Base-by-base conservation (phyloP, 2,113 vertebrate species). In the Percina caprodes region DNA sequence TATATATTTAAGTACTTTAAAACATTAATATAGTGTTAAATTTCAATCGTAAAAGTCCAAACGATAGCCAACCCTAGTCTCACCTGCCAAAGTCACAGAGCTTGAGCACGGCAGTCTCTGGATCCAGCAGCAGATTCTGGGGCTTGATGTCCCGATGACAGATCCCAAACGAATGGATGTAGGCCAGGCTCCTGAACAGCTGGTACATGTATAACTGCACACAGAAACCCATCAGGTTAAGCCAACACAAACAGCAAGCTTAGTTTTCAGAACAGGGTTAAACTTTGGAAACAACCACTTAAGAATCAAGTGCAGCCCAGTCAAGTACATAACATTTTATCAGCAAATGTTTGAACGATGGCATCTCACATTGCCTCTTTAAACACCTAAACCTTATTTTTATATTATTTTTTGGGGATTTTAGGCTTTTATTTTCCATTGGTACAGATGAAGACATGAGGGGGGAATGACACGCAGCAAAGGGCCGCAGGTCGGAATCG, bases 71-170 rank as follows among this genome's bases (percentile, higher is more conserved):
- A 30, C 30, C 30, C 30, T 30, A 30, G 4, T 49, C 95, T 95
- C 90, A 99, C 98, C 98, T 99, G 96, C 98, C 98, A 2, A 99
- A 99, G 93, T 99, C 98, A 23, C 98, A 99, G 81, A 99, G 97
- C 91, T 99, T 99, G 88, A 99, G 97, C 74, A 99, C 97, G 60
- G 98, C 98, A n/a, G 98, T 99, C 94, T 99, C 98, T 33, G 98
- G 98, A 88, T 99, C 98, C 94, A 99, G 95, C 93, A 99, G 97
- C 93, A 99, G 96, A 92, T 99, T 99, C 95, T 99, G 98, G 88
- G 98, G 98, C 96, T 99, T 99, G 94, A 99, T 99, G 96, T 99
- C 98, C 93, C 98, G 97, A 95, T 99, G 98, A 93, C 98, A 99
- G 93, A 99, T 99, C 90, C 98, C 98, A 95, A 99, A 99, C 87